Evolutionary conservation across 2,113 vertebrate species (phyloP).

Genomic region (Actinemys pallida): DNA sequence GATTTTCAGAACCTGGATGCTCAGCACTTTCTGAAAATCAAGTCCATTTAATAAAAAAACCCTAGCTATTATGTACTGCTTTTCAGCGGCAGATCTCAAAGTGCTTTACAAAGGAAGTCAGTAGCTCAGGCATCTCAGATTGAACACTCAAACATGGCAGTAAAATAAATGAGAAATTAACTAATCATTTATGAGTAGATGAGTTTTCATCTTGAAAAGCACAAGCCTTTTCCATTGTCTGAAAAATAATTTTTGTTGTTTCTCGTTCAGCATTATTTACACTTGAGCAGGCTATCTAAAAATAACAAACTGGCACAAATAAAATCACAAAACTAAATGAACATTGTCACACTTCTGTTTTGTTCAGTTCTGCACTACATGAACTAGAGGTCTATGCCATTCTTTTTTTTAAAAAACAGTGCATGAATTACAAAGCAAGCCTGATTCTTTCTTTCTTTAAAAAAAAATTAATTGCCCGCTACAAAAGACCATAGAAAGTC

Average conservation of each 20-base stretch:
- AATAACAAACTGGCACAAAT: conserved; percentile 13
- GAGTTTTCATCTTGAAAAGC: conserved; percentile 26
- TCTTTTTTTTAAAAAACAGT: background rate
- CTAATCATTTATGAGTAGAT: conserved; percentile 1
- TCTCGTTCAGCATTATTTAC: conserved; percentile 30
- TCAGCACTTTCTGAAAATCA: background rate
- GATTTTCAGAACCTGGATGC: background rate
- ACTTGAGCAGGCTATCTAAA: conserved; percentile 46
- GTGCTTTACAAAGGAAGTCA: background rate
- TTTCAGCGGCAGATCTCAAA: background rate
- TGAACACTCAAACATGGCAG: fast-evolving
- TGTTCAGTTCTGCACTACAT: background rate
- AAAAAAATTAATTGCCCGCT: background rate
- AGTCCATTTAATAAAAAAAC: background rate
- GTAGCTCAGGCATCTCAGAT: background rate
- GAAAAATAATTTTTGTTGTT: background rate
- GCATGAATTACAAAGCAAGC: background rate
- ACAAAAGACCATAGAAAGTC: background rate
- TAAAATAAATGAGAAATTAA: conserved; percentile 30
- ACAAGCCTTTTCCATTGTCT: conserved; percentile 1
- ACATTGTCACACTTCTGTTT: background rate
- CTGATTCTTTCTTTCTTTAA: background rate
- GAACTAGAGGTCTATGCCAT: background rate
- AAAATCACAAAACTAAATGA: conserved; percentile 16
- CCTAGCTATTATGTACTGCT: background rate